Evolutionary conservation across 2,888 invertebrate species (phyloP).

Genomic region (Sturmia bella): DNA sequence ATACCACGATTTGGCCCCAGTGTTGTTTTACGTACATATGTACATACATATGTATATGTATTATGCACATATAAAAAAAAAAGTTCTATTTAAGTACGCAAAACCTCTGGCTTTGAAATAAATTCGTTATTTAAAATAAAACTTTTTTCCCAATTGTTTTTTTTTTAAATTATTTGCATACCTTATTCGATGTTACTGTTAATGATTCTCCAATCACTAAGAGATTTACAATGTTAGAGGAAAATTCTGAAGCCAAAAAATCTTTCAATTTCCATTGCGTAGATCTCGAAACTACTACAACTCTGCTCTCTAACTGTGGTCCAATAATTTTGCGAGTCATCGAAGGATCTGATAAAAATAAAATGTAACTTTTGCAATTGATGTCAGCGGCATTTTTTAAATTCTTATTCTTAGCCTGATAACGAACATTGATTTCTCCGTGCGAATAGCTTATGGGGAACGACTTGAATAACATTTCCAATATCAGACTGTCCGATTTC

Average conservation of each 20-base stretch:
- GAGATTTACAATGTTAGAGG: conserved; percentile 87
- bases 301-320: conserved; percentile 85
- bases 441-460: conserved; percentile 84
- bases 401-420: conserved; percentile 81
- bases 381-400: conserved; percentile 79
- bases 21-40: too few species aligned
- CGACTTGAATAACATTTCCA: conserved; percentile 84
- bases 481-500: conserved; percentile 83
- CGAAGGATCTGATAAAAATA: conserved; percentile 86
- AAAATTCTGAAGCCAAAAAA: conserved; percentile 85
- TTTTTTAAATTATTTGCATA: conserved; percentile 76
- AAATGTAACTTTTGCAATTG: conserved; percentile 86
- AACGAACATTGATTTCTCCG: conserved; percentile 84
- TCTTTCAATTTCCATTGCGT: conserved; percentile 89
- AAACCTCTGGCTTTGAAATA: too few species aligned
- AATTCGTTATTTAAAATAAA: too few species aligned
- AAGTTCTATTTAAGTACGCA: too few species aligned
- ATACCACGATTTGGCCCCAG: too few species aligned
- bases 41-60: too few species aligned
- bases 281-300: conserved; percentile 87
- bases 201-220: conserved; percentile 87
- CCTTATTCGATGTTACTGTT: conserved; percentile 82
- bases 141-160: too few species aligned
- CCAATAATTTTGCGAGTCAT: conserved; percentile 84
- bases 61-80: too few species aligned